Evolutionary conservation across 2,888 invertebrate genomes (phyloP).

Genomic region (Acleris emargana): DNA sequence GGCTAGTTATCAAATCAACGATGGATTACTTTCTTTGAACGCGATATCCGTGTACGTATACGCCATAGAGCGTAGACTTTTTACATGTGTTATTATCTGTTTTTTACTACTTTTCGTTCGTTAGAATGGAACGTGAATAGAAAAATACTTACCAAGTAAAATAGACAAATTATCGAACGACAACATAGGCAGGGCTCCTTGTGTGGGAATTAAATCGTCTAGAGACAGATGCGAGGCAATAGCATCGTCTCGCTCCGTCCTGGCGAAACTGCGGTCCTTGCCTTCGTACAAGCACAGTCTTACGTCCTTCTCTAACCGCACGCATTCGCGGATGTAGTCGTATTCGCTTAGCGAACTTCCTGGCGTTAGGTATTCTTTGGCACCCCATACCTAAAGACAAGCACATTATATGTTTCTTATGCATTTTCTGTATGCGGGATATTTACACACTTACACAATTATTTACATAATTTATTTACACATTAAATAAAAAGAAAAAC

Average conservation of each 20-base stretch:
- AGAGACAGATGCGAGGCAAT: constrained; percentile 89
- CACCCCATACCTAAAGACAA: constrained; percentile 89
- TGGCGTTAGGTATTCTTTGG: constrained; percentile 94
- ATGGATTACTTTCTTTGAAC: not conserved
- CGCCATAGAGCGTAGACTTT: too few relatives aligned
- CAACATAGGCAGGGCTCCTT: constrained; percentile 88
- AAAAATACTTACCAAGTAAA: constrained; percentile 86
- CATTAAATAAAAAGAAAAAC: too few relatives aligned
- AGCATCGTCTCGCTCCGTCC: constrained; percentile 92
- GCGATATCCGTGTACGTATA: not conserved
- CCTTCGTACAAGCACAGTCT: constrained; percentile 87
- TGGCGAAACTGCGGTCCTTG: constrained; percentile 86
- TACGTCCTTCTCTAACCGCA: constrained; percentile 96
- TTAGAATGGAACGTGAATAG: too few relatives aligned
- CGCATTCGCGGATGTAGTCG: constrained; percentile 96
- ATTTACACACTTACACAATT: too few relatives aligned
- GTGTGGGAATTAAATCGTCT: constrained; percentile 90
- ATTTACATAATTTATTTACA: too few relatives aligned
- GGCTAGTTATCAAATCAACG: too few relatives aligned
- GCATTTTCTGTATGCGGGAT: too few relatives aligned
- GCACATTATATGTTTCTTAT: not conserved
- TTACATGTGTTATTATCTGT: too few relatives aligned
- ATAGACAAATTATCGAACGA: constrained; percentile 93
- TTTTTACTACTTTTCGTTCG: too few relatives aligned
- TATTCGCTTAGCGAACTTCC: constrained; percentile 94